Conservation (phyloP, 1,140 invertebrate species). For the Tetragonula clypearis region DNA sequence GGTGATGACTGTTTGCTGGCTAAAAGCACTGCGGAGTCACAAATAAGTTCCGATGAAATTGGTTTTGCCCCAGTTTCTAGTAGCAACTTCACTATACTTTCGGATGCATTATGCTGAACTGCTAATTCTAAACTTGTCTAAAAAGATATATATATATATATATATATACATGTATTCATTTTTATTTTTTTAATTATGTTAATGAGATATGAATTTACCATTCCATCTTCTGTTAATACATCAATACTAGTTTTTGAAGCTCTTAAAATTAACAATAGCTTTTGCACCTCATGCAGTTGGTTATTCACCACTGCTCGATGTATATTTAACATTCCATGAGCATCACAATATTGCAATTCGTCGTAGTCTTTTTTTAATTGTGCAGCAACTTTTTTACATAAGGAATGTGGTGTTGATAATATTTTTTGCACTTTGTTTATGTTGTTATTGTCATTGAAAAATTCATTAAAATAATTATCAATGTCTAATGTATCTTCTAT, state of each 20-base stretch:
- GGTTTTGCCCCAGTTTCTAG: constrained; percentile 69
- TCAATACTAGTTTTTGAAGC: constrained; percentile 62
- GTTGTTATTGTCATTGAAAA: constrained; percentile 17
- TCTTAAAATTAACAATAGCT: constrained; percentile 64
- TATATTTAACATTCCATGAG: constrained; percentile 68
- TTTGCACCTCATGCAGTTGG: constrained; percentile 57
- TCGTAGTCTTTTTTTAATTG: constrained; percentile 64
- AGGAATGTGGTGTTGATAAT: constrained; percentile 28
- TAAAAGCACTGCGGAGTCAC: constrained; percentile 69
- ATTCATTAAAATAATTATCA: constrained; percentile 38
- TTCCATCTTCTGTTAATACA: constrained; percentile 50
- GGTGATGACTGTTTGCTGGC: constrained; percentile 68
- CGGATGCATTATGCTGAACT: constrained; percentile 51
- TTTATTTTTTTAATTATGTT: not conserved
- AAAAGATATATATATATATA: constrained; percentile 22
- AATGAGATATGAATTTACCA: constrained; percentile 56
- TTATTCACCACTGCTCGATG: constrained; percentile 69
- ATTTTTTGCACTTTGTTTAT: constrained; percentile 26
- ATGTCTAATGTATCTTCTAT: constrained; percentile 10
- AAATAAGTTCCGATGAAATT: constrained; percentile 31
- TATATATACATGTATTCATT: not conserved
- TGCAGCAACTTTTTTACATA: constrained; percentile 35
- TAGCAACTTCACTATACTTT: constrained; percentile 62
- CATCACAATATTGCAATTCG: constrained; percentile 53
- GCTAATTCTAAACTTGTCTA: constrained; percentile 74